phyloP scores from a whole-genome alignment of 2,113 vertebrate genomes.

The Varanus komodoensis region DNA sequence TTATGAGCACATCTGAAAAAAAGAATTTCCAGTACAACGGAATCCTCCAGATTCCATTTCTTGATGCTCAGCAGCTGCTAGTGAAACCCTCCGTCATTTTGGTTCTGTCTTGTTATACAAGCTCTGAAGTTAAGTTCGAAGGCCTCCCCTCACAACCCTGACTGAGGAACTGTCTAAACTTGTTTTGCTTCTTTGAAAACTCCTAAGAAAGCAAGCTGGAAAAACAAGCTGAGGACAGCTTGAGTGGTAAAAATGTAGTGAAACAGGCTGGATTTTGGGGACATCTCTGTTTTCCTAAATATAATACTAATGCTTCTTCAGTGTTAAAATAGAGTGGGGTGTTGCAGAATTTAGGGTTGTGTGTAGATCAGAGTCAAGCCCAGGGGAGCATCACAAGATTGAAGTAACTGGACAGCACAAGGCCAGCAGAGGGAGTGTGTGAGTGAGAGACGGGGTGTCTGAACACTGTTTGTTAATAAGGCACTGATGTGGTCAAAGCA shows the following conservation, averaged over 20 bases:
- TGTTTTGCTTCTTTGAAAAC: not conserved
- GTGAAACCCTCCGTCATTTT: not conserved
- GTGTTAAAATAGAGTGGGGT: not conserved
- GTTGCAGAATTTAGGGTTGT: not conserved
- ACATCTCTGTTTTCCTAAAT: not conserved
- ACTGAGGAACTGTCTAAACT: not conserved
- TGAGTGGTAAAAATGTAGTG: not conserved
- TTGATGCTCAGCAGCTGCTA: not conserved
- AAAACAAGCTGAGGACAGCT: not conserved
- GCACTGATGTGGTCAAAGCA: not conserved
- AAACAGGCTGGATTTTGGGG: not conserved
- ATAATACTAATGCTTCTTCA: not conserved
- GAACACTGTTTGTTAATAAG: not conserved
- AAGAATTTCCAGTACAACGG: not conserved
- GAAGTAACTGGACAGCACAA: not conserved
- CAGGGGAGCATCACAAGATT: not conserved
- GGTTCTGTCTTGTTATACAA: not conserved
- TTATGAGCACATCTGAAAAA: not conserved
- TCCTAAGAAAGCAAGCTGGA: not conserved
- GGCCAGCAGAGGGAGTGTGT: slow-evolving; percentile 27
- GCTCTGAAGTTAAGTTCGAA: not conserved
- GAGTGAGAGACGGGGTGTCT: slow-evolving; percentile 11
- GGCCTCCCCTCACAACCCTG: not conserved
- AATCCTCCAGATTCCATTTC: not conserved
- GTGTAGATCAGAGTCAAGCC: slow-evolving; percentile 3